Evolutionary conservation across 2,888 invertebrate genomes (phyloP).

Genomic region (Panopea generosa): DNA sequence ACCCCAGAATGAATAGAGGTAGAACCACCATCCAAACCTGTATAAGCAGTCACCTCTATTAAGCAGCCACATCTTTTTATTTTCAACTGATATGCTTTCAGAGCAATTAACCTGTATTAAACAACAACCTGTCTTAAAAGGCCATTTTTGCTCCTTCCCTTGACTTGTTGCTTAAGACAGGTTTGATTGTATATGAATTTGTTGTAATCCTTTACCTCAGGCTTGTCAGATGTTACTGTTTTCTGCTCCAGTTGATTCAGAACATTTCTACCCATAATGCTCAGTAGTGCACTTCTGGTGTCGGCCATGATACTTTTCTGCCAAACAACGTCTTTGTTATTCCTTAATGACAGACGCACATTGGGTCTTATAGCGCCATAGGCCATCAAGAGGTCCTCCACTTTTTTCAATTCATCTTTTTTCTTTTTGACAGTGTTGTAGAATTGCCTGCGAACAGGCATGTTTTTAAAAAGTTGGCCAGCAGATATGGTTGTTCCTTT

Average conservation of each 20-base stretch:
- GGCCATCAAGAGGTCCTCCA: slow-evolving; percentile 87
- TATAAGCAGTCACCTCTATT: no score
- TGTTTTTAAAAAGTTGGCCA: slow-evolving; percentile 86
- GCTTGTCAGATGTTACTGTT: slow-evolving; percentile 36
- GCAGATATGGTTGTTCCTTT: slow-evolving; percentile 87
- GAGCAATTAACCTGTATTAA: no score
- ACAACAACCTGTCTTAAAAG: no score
- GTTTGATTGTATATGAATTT: slow-evolving; percentile 69
- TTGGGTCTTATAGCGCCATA: slow-evolving; percentile 87
- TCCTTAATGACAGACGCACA: slow-evolving; percentile 86
- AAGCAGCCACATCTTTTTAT: no score
- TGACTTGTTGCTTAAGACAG: no score
- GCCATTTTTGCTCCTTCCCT: no score
- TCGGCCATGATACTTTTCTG: slow-evolving; percentile 85
- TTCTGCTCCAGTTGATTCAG: slow-evolving; percentile 65
- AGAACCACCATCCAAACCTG: no score
- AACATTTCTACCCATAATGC: slow-evolving; percentile 70
- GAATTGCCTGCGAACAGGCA: slow-evolving; percentile 88
- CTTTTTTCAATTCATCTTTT: slow-evolving; percentile 87
- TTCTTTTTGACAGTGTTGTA: slow-evolving; percentile 85
- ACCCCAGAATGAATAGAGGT: no score
- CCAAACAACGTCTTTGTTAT: slow-evolving; percentile 86
- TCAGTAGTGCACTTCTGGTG: slow-evolving; percentile 65
- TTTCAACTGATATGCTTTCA: no score
- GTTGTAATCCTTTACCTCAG: slow-evolving; percentile 57